A percentile compares a stretch with the other conserved stretches of the same genome.
These are phyloP conservation scores for Lerista edwardsae DNA, from an alignment of 2,797 vertebrate genomes.

Conservation along the genomic window DNA sequence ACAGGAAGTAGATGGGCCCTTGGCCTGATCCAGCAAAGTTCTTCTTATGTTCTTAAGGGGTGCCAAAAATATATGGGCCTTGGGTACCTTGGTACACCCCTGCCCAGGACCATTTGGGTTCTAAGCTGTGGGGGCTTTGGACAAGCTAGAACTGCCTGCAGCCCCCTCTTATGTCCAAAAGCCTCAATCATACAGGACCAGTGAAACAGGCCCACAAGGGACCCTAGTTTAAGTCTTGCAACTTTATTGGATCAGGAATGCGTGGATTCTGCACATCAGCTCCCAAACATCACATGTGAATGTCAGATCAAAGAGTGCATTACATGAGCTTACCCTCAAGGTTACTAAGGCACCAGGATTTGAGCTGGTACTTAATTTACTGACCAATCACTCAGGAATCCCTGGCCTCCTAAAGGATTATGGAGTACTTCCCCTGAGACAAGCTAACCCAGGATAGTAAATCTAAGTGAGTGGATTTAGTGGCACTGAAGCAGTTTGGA, in stretches of 20 bases:
- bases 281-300: not conserved
- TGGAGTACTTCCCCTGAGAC: not conserved
- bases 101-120: not conserved
- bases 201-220: too few relatives aligned
- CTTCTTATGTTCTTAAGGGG: too few relatives aligned
- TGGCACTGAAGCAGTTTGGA: not conserved
- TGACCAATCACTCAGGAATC: constrained; percentile 20
- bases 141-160: not conserved
- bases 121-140: not conserved
- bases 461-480: not conserved
- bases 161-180: not conserved
- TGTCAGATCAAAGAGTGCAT: not conserved
- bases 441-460: not conserved
- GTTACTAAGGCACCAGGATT: not conserved
- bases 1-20: too few relatives aligned
- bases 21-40: too few relatives aligned
- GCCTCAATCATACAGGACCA: not conserved
- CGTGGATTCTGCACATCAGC: not conserved
- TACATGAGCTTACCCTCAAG: not conserved
- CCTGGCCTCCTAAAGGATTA: constrained; percentile 27
- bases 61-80: too few relatives aligned
- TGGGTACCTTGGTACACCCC: too few relatives aligned
- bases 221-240: not conserved
- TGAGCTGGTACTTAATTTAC: constrained; percentile 22
- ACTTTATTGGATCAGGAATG: not conserved